Evolutionary conservation across 2,888 invertebrate genomes (phyloP), one percentile per base, ranked within the genome.

Genomic region (Sepioteuthis lessoniana): DNA sequence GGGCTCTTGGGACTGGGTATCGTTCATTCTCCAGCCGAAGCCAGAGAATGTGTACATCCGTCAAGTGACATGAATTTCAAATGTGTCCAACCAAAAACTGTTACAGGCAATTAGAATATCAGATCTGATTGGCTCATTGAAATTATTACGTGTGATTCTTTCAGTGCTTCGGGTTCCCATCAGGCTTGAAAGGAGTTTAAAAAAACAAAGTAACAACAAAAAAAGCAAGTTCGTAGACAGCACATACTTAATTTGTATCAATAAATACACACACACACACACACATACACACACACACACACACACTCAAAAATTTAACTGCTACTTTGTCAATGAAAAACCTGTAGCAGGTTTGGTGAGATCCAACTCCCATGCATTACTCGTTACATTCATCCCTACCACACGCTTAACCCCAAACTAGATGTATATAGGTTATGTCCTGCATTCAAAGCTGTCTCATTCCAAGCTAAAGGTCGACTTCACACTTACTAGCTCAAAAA

Each of bases 391-490:
- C 31, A 28, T n/a, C n/a, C 55, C 21, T 25, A 21, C 1, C 13
- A 8, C n/a, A 76, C n/a, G 1, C n/a, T 16, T n/a, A 76, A 31
- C 31, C 31, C 60, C 60, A 60, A 60, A 76, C 76, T 76, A 76
- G 76, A 76, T 13, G 1, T n/a, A 76, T 76, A 16, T 76, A n/a
- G 35, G 0, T 76, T 21, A 5, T 55, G 55, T 55, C 76, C 76
- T 35, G n/a, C n/a, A 76, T 16, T 16, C 10, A n/a, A 76, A 76
- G 13, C n/a, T 10, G 16, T 76, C 76, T n/a, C n/a, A n/a, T 76
- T 76, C n/a, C n/a, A n/a, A n/a, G 76, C 76, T 76, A 76, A 76
- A 76, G n/a, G 76, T 76, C 76, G 76, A 76, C 16, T 76, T 76
- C 76, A 76, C 76, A 76, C 76, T 76, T 13, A 76, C 76, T 4